These are phyloP conservation scores for Ochropleura plecta DNA, from an alignment of 2,888 invertebrate genomes.

Conservation along the genomic window DNA sequence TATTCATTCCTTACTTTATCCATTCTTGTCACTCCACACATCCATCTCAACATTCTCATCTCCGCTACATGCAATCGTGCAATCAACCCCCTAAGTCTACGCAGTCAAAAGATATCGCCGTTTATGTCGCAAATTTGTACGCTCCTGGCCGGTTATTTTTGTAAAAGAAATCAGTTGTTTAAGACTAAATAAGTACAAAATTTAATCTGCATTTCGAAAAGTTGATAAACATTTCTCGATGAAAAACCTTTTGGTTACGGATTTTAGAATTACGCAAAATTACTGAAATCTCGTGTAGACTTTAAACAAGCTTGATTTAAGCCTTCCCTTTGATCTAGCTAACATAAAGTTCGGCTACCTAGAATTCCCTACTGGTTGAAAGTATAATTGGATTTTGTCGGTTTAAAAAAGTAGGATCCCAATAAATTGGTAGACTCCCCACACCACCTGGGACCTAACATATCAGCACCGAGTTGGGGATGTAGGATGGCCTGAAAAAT, in stretches of 20 bases:
- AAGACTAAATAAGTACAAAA: background rate
- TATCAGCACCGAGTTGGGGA: constrained; percentile 1
- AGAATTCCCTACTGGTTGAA: constrained; percentile 28
- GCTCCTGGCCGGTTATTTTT: no score
- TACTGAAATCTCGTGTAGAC: background rate
- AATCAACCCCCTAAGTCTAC: no score
- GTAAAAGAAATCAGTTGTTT: background rate
- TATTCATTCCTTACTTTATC: no score
- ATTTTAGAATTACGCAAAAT: background rate
- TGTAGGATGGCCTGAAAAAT: background rate
- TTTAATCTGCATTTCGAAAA: no score
- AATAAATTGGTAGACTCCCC: constrained; percentile 49
- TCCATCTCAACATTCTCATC: no score
- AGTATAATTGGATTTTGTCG: constrained; percentile 56
- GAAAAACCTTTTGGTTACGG: background rate
- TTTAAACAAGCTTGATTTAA: constrained; percentile 7
- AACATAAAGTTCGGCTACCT: constrained; percentile 1
- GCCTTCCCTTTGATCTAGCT: constrained; percentile 19
- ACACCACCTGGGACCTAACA: constrained; percentile 53
- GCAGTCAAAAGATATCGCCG: no score
- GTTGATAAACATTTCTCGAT: background rate
- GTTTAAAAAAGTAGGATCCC: constrained; percentile 37
- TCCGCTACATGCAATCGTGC: no score
- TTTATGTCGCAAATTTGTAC: no score
- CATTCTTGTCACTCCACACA: no score